Conservation (phyloP, 2,888 invertebrate species). For the Heliconius ismenius region DNA sequence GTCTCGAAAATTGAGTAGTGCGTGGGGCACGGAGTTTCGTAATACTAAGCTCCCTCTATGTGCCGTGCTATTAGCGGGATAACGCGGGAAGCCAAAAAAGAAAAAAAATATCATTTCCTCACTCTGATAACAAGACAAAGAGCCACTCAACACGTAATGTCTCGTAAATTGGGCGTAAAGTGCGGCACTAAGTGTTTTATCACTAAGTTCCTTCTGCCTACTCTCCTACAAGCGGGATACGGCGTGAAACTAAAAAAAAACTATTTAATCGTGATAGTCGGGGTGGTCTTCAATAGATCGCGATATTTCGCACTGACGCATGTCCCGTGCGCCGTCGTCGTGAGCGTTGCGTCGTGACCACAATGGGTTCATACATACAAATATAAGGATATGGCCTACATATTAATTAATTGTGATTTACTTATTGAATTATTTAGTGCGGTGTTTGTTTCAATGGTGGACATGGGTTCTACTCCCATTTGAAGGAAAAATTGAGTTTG, state of each 20-base stretch:
- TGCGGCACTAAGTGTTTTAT: neutral
- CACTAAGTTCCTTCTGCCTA: neutral
- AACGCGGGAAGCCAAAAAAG: too few species aligned
- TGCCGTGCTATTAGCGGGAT: too few species aligned
- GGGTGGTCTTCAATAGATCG: slow-evolving; percentile 8
- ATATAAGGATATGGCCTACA: slow-evolving; percentile 12
- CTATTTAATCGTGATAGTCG: neutral
- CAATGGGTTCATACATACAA: slow-evolving; percentile 9
- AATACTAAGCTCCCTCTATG: too few species aligned
- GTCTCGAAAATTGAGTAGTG: too few species aligned
- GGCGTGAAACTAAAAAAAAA: neutral
- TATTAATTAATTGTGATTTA: slow-evolving; percentile 17
- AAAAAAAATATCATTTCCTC: too few species aligned
- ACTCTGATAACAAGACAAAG: too few species aligned
- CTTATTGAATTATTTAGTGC: slow-evolving; percentile 3
- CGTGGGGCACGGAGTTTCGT: too few species aligned
- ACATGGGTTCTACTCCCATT: neutral
- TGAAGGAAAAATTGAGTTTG: neutral
- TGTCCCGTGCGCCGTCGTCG: slow-evolving; percentile 1
- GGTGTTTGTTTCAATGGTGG: neutral
- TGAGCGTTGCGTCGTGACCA: slow-evolving; percentile 17
- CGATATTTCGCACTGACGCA: slow-evolving; percentile 23
- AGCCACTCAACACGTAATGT: too few species aligned
- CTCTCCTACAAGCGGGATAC: neutral
- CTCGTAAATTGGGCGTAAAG: too few species aligned